Evolutionary conservation across 1,140 invertebrate genomes (phyloP).

Genomic region (Platyscapa corneri): DNA sequence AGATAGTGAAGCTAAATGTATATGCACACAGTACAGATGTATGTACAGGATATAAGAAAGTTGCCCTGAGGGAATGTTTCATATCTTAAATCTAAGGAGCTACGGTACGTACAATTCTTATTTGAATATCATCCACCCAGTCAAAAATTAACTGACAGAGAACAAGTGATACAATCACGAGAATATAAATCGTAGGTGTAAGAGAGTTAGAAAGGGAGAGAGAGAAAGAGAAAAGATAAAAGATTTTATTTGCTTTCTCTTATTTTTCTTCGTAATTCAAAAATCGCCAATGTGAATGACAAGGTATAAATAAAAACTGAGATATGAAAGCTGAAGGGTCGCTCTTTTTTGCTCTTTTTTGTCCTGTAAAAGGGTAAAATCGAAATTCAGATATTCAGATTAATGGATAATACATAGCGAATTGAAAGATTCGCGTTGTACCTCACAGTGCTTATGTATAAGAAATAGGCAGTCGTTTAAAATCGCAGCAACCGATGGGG

Average conservation of each 20-base stretch:
- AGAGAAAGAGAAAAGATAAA: not conserved
- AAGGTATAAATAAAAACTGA: too few relatives aligned
- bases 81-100: not conserved
- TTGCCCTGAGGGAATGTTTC: not conserved
- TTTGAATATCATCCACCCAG: constrained; percentile 27
- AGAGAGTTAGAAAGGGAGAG: not conserved
- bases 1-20: not conserved
- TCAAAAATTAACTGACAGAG: not conserved
- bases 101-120: not conserved
- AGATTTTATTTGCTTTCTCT: not conserved
- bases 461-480: not conserved
- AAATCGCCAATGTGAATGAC: not conserved
- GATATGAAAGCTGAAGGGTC: too few relatives aligned
- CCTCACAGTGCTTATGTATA: not conserved
- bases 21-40: not conserved
- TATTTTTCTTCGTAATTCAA: not conserved
- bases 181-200: not conserved
- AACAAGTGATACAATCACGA: constrained; percentile 4
- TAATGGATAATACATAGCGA: not conserved
- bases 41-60: not conserved
- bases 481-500: not conserved
- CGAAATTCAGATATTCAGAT: constrained; percentile 8
- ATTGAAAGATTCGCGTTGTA: not conserved
- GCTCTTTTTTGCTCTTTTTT: too few relatives aligned
- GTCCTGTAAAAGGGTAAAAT: not conserved